Percentiles rank a stretch among this genome's conserved stretches.
Conservation (phyloP, 2,888 invertebrate species). For the Agrochola litura region DNA sequence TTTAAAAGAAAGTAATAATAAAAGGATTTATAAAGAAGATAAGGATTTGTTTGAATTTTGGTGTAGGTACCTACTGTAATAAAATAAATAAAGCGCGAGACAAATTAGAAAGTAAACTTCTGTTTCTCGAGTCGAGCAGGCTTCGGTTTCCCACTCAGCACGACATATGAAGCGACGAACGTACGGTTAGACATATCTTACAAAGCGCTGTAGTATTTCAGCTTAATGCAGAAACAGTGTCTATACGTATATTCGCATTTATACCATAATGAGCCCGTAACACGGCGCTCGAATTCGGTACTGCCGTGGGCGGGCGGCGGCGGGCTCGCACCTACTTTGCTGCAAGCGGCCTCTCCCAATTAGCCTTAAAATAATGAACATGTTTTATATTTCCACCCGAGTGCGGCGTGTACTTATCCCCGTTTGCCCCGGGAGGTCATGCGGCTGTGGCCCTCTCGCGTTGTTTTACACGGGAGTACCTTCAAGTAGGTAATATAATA, state of each 20-base stretch:
- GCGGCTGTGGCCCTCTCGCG: slow-evolving; percentile 80
- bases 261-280: slow-evolving; percentile 85
- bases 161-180: slow-evolving; percentile 45
- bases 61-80: slow-evolving; percentile 10
- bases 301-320: slow-evolving; percentile 86
- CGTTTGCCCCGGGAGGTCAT: slow-evolving; percentile 89
- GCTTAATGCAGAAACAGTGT: slow-evolving; percentile 88
- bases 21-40: slow-evolving; percentile 69
- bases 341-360: slow-evolving; percentile 90
- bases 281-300: slow-evolving; percentile 84
- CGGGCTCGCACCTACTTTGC: slow-evolving; percentile 85
- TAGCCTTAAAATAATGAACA: slow-evolving; percentile 91
- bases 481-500: slow-evolving; percentile 79
- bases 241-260: slow-evolving; percentile 83
- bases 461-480: slow-evolving; percentile 80
- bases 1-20: slow-evolving; percentile 73
- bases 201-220: slow-evolving; percentile 80
- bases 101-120: slow-evolving; percentile 45
- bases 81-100: slow-evolving; percentile 14
- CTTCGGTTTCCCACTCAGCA: slow-evolving; percentile 34
- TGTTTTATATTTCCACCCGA: slow-evolving; percentile 90
- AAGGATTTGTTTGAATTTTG: slow-evolving; percentile 35
- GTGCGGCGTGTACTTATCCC: slow-evolving; percentile 88
- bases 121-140: slow-evolving; percentile 26
- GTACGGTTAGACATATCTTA: slow-evolving; percentile 69